These are phyloP conservation scores for Sinohyriopsis cumingii DNA, from an alignment of 2,888 invertebrate genomes.

Conservation along the genomic window DNA sequence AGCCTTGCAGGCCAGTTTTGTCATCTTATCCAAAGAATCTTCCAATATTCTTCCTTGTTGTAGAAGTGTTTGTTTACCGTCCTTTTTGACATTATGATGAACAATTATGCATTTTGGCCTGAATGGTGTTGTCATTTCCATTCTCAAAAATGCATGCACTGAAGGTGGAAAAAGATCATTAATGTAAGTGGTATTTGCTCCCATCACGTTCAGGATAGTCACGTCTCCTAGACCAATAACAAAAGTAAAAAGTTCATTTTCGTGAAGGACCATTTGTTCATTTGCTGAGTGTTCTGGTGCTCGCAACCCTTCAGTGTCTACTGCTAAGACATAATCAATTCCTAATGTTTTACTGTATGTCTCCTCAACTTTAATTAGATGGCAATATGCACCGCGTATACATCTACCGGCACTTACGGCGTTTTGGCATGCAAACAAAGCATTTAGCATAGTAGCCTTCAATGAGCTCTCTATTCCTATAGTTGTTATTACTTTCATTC, in stretches of 20 bases:
- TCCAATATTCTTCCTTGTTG: slow-evolving; percentile 6
- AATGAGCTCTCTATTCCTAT: slow-evolving; percentile 35
- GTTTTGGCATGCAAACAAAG: slow-evolving; percentile 32
- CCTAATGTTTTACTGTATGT: not conserved
- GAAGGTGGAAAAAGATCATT: slow-evolving; percentile 16
- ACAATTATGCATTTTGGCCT: slow-evolving; percentile 14
- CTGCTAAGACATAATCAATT: slow-evolving; percentile 11
- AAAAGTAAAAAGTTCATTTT: slow-evolving; percentile 22
- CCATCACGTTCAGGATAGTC: slow-evolving; percentile 19
- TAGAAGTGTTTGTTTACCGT: slow-evolving; percentile 1
- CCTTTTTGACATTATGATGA: slow-evolving; percentile 20
- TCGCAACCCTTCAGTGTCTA: slow-evolving; percentile 28
- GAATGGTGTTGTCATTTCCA: slow-evolving; percentile 14
- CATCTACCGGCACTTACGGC: slow-evolving; percentile 28
- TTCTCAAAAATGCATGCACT: slow-evolving; percentile 21
- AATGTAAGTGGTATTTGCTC: slow-evolving; percentile 19
- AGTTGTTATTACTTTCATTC: slow-evolving; percentile 10
- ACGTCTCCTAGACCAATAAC: slow-evolving; percentile 20
- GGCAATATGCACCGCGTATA: slow-evolving; percentile 24
- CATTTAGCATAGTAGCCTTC: slow-evolving; percentile 30
- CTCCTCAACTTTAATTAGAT: slow-evolving; percentile 10
- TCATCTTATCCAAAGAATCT: slow-evolving; percentile 15
- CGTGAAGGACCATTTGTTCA: not conserved
- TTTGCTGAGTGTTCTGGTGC: slow-evolving; percentile 9
- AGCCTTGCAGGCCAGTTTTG: slow-evolving; percentile 8